Evolutionary conservation across 2,113 vertebrate species (phyloP).

Genomic region (Pedionomus torquatus): DNA sequence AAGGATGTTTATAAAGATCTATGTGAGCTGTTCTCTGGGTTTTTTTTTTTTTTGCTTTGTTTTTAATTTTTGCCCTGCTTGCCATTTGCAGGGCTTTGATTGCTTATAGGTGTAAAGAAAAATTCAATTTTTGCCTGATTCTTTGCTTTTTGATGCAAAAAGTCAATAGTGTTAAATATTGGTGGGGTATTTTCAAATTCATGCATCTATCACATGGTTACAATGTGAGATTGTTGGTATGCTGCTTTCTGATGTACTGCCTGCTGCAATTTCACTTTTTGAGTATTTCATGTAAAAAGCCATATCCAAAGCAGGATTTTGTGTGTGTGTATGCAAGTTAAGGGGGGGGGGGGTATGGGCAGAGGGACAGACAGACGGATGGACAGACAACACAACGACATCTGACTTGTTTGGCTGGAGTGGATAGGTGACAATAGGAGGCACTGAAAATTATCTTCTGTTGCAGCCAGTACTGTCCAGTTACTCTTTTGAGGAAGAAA

Average conservation of each 20-base stretch:
- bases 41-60: background rate
- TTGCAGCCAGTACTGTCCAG: background rate
- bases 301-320: background rate
- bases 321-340: background rate
- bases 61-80: background rate
- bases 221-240: background rate
- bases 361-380: too few relatives aligned
- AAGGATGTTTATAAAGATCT: background rate
- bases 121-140: background rate
- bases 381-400: too few relatives aligned
- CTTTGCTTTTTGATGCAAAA: background rate
- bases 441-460: background rate
- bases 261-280: background rate
- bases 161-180: background rate
- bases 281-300: background rate
- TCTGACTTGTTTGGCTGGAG: background rate
- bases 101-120: background rate
- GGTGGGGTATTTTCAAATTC: background rate
- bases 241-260: background rate
- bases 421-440: background rate
- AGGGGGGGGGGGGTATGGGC: too few relatives aligned
- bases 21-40: rapidly evolving
- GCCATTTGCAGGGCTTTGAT: background rate
- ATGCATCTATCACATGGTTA: rapidly evolving
- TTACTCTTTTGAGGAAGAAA: background rate